Evolutionary conservation across 2,113 vertebrate genomes (phyloP).

Genomic region (Puntigrus tetrazona): DNA sequence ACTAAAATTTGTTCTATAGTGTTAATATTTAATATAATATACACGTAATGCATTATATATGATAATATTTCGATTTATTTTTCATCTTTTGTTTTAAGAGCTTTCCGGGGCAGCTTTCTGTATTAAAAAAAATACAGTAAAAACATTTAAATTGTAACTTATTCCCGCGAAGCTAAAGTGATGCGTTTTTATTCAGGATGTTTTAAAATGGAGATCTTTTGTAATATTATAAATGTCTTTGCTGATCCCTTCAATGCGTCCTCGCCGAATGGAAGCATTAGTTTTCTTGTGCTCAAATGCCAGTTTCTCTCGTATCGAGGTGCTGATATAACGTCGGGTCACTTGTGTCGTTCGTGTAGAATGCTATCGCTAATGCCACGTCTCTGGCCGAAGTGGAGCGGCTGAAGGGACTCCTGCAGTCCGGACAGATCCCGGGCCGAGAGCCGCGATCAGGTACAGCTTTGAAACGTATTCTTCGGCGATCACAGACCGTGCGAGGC

Average conservation of each 20-base stretch:
- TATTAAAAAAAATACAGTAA: background rate
- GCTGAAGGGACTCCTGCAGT: conserved; percentile 90
- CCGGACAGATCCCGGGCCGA: conserved; percentile 92
- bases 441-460: conserved; percentile 82
- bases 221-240: background rate
- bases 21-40: too few species aligned
- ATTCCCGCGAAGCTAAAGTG: too few species aligned
- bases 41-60: too few species aligned
- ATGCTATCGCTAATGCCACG: conserved; percentile 89
- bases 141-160: background rate
- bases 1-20: too few species aligned
- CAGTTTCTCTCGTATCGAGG: background rate
- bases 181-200: too few species aligned
- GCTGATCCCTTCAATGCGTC: background rate
- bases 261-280: background rate
- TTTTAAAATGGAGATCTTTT: background rate
- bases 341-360: conserved; percentile 67
- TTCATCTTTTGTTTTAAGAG: background rate
- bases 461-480: background rate
- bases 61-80: too few species aligned
- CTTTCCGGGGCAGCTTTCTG: background rate
- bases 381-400: conserved; percentile 93
- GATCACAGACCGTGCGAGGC: too few species aligned
- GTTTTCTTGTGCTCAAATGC: background rate
- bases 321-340: background rate